phyloP scores from a whole-genome alignment of 2,888 invertebrate genomes.

The Drosophila melanosoma region DNA sequence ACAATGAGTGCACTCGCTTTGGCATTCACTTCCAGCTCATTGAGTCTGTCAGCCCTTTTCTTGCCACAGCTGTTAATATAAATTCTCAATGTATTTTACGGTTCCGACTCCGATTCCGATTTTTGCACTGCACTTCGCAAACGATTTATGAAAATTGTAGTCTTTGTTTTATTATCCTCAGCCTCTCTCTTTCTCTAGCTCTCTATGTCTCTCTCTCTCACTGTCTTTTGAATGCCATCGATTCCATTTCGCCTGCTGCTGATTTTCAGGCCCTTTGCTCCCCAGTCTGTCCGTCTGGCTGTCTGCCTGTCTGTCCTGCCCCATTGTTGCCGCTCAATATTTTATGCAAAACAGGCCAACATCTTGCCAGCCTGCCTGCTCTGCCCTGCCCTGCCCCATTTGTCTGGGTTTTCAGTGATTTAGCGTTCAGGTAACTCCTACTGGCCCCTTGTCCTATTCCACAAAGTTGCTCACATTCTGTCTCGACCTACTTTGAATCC shows the following conservation, averaged over 20 bases:
- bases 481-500: constrained; percentile 64
- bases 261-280: not conserved
- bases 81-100: constrained; percentile 64
- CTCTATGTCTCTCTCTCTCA: not conserved
- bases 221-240: constrained; percentile 17
- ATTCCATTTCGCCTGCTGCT: constrained; percentile 5
- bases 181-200: not conserved
- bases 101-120: constrained; percentile 31
- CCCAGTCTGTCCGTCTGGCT: not conserved
- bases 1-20: constrained; percentile 39
- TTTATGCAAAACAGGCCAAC: constrained; percentile 68
- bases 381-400: not conserved
- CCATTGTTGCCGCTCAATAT: constrained; percentile 59
- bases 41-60: constrained; percentile 51
- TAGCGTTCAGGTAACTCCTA: constrained; percentile 34
- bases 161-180: constrained; percentile 70
- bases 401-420: constrained; percentile 33
- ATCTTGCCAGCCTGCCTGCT: not conserved
- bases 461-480: constrained; percentile 17
- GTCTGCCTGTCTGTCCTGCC: not conserved
- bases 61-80: constrained; percentile 72
- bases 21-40: constrained; percentile 53
- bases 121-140: constrained; percentile 39
- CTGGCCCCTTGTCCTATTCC: not conserved
- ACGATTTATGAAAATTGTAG: constrained; percentile 81